Conservation (phyloP, 2,888 invertebrate genomes). For the Shargacucullia verbasci region DNA sequence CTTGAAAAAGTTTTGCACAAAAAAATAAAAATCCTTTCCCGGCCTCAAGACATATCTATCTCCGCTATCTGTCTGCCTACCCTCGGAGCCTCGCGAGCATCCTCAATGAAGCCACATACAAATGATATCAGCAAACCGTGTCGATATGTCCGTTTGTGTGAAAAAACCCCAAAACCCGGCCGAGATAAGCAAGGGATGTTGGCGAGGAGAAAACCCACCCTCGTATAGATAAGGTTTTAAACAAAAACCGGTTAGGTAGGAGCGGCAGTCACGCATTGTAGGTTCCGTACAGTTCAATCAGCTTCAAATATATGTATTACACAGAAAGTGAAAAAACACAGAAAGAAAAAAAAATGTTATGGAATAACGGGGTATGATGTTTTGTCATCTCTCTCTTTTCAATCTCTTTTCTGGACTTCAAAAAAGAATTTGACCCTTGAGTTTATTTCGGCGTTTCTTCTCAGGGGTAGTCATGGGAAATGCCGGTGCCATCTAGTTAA, state of each 20-base stretch:
- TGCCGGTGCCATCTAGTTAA: too few relatives aligned
- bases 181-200: constrained; percentile 35
- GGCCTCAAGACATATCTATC: constrained; percentile 32
- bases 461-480: too few relatives aligned
- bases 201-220: constrained; percentile 48
- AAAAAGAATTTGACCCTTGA: too few relatives aligned
- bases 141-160: constrained; percentile 48
- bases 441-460: too few relatives aligned
- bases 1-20: constrained; percentile 13
- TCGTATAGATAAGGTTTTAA: constrained; percentile 44
- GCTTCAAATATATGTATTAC: too few relatives aligned
- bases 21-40: constrained; percentile 21
- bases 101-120: constrained; percentile 33
- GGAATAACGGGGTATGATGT: too few relatives aligned
- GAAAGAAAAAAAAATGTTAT: too few relatives aligned
- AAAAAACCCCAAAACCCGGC: constrained; percentile 29
- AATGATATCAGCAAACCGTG: constrained; percentile 43
- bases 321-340: too few relatives aligned
- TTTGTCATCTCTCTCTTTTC: too few relatives aligned
- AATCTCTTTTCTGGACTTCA: too few relatives aligned
- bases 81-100: background rate
- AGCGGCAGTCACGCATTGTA: too few relatives aligned
- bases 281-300: too few relatives aligned
- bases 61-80: constrained; percentile 22
- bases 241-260: constrained; percentile 16